Percentiles rank a stretch among this genome's conserved stretches.
Evolutionary conservation across 1,140 invertebrate genomes (phyloP).

Genomic region (Drosophila kikkawai): DNA sequence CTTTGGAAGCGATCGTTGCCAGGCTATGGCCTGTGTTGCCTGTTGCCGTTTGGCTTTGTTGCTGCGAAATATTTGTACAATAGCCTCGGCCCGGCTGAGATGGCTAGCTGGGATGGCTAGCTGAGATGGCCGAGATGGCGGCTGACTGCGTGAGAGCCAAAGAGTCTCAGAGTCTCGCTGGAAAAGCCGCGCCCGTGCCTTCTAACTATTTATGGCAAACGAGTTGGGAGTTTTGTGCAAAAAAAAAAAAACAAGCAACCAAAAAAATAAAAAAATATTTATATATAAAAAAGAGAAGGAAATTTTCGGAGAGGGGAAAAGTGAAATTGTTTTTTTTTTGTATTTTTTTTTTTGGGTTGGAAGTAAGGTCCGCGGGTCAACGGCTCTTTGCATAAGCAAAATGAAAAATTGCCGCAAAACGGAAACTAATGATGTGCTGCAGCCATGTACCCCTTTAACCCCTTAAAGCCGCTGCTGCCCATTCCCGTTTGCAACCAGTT

Average conservation of each 20-base stretch:
- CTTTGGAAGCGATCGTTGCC: constrained; percentile 69
- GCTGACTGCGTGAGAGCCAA: constrained; percentile 56
- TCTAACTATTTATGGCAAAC: constrained; percentile 83
- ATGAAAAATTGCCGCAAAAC: constrained; percentile 84
- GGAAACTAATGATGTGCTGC: constrained; percentile 84
- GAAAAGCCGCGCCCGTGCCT: constrained; percentile 75
- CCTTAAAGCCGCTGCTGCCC: constrained; percentile 16
- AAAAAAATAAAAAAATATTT: constrained; percentile 1
- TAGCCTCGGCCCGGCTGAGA: constrained; percentile 31
- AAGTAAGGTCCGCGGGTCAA: constrained; percentile 62
- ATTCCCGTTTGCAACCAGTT: constrained; percentile 42
- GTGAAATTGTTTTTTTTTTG: constrained; percentile 57
- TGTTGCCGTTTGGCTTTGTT: constrained; percentile 37
- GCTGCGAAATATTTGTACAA: constrained; percentile 76
- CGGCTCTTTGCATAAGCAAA: constrained; percentile 73
- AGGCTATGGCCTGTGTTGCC: constrained; percentile 6
- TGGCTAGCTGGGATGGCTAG: constrained; percentile 17
- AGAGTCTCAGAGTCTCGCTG: constrained; percentile 46
- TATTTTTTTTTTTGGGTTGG: background rate
- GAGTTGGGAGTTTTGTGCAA: constrained; percentile 51
- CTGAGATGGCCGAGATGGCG: constrained; percentile 28
- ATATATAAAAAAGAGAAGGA: background rate
- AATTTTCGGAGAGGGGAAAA: constrained; percentile 41
- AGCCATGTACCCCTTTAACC: constrained; percentile 29
- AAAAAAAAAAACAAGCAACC: no score